Evolutionary conservation across 2,888 invertebrate species (phyloP).

Genomic region (Opisthograptis luteolata): DNA sequence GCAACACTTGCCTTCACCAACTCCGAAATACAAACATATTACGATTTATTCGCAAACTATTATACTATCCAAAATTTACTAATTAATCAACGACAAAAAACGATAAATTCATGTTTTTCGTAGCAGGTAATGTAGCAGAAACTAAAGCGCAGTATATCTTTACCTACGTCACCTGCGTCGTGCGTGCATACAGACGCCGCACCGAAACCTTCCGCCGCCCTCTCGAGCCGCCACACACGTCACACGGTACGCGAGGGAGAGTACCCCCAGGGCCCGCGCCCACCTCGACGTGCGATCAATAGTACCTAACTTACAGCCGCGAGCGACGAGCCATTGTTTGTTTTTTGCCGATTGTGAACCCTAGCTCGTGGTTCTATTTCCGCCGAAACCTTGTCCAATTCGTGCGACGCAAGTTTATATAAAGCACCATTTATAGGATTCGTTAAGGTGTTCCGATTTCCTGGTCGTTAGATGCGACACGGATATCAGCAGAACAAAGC

Average conservation of each 20-base stretch:
- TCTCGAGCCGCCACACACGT: neutral
- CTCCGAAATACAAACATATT: too few relatives aligned
- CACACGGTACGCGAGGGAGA: neutral
- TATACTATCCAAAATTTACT: too few relatives aligned
- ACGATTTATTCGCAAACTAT: too few relatives aligned
- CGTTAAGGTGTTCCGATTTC: constrained; percentile 17
- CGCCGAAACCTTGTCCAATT: constrained; percentile 21
- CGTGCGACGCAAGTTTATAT: constrained; percentile 15
- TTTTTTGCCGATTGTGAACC: constrained; percentile 17
- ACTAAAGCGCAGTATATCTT: neutral
- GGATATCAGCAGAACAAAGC: neutral
- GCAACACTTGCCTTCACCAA: neutral
- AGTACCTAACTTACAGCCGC: constrained; percentile 3
- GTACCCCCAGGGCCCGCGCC: neutral
- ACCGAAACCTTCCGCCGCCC: neutral
- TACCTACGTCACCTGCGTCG: neutral
- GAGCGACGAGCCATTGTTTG: constrained; percentile 16
- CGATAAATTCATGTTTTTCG: too few relatives aligned
- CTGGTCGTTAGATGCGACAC: neutral
- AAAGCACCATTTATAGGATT: constrained; percentile 22
- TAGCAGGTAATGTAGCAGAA: neutral
- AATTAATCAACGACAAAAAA: too few relatives aligned
- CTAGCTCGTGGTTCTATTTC: constrained; percentile 22
- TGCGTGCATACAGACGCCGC: neutral
- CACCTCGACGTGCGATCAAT: constrained; percentile 2